Percentiles rank a stretch among this genome's conserved stretches.
phyloP scores from a whole-genome alignment of 1,140 invertebrate species.

The Euwallacea fornicatus region DNA sequence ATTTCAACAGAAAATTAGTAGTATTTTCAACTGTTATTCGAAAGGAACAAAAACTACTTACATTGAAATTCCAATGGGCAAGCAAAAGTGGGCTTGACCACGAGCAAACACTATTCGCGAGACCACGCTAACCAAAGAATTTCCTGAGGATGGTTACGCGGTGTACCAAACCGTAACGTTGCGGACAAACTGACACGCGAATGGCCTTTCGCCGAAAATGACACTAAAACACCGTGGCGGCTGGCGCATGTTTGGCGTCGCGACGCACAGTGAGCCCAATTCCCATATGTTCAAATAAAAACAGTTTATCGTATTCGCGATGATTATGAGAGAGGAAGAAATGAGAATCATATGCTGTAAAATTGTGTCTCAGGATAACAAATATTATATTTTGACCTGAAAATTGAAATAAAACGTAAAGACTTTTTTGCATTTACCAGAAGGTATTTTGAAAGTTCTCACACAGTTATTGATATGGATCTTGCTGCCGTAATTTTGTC shows the following conservation, averaged over 20 bases:
- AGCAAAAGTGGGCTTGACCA: background rate
- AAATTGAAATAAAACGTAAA: too few relatives aligned
- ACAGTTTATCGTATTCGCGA: too few relatives aligned
- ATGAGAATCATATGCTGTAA: too few relatives aligned
- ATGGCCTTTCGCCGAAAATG: conserved; percentile 26
- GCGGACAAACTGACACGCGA: conserved; percentile 25
- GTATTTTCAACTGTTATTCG: too few relatives aligned
- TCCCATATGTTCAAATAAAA: background rate
- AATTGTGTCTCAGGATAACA: too few relatives aligned
- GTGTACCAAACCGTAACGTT: background rate
- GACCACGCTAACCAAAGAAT: conserved; percentile 8
- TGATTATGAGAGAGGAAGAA: too few relatives aligned
- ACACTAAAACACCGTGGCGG: conserved; percentile 25
- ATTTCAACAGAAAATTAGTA: too few relatives aligned
- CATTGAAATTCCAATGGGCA: too few relatives aligned
- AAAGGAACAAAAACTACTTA: too few relatives aligned
- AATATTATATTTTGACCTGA: too few relatives aligned
- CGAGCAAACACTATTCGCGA: conserved; percentile 10
- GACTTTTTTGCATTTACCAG: background rate
- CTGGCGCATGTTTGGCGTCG: conserved; percentile 23
- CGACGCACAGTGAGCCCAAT: conserved; percentile 19
- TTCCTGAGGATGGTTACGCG: background rate
- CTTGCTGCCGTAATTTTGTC: too few relatives aligned
- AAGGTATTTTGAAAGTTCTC: background rate
- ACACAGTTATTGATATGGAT: too few relatives aligned